Evolutionary conservation across 2,113 vertebrate species (phyloP).

Genomic region (Sinocyclocheilus maitianheensis): DNA sequence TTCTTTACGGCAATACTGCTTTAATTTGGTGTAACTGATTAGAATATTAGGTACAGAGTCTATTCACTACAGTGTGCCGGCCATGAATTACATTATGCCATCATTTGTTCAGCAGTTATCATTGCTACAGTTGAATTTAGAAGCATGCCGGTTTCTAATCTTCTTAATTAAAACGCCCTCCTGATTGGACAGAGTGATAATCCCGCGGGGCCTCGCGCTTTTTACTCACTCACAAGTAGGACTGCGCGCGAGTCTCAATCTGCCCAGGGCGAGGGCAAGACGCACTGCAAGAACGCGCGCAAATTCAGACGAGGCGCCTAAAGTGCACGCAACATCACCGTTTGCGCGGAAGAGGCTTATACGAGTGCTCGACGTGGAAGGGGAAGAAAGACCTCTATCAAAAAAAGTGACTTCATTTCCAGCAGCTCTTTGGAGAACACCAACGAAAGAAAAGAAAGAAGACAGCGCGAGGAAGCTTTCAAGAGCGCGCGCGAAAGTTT

Average conservation of each 20-base stretch:
- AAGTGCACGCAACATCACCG: constrained; percentile 45
- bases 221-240: constrained; percentile 74
- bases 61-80: too few relatives aligned
- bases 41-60: too few relatives aligned
- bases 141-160: constrained; percentile 67
- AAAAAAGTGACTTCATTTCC: constrained; percentile 13
- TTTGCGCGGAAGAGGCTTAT: constrained; percentile 27
- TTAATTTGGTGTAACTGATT: too few relatives aligned
- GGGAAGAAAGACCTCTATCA: constrained; percentile 3
- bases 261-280: constrained; percentile 78
- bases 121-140: constrained; percentile 61
- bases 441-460: constrained; percentile 13
- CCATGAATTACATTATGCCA: background rate
- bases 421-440: constrained; percentile 7
- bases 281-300: constrained; percentile 64
- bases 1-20: too few relatives aligned
- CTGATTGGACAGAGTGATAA: constrained; percentile 82
- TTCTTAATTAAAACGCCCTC: constrained; percentile 76
- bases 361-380: constrained; percentile 5
- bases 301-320: constrained; percentile 49
- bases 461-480: background rate
- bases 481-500: constrained; percentile 50
- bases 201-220: constrained; percentile 76
- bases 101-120: constrained; percentile 41
- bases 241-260: constrained; percentile 68